Evolutionary conservation across 2,888 invertebrate species (phyloP).

Genomic region (Megaustenia siamemsis): DNA sequence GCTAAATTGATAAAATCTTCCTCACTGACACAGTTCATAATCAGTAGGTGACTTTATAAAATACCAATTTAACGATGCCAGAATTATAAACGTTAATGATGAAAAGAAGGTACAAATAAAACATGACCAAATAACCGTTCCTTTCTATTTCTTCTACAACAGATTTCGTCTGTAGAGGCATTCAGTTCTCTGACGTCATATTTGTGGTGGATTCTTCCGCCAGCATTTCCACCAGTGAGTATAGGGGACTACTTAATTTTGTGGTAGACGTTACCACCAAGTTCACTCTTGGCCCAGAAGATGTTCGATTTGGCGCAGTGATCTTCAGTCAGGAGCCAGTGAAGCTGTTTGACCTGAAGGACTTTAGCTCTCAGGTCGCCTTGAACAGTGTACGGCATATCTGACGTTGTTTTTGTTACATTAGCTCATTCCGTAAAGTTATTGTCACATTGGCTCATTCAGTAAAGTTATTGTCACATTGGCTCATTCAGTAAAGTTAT

Average conservation of each 20-base stretch:
- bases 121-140: no score
- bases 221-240: not conserved
- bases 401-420: no score
- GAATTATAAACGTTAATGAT: no score
- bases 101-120: no score
- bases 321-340: not conserved
- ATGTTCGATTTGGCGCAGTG: not conserved
- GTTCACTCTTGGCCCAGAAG: not conserved
- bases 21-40: no score
- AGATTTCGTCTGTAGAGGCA: not conserved
- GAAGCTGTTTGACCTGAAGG: slow-evolving; percentile 1
- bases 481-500: no score
- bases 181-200: not conserved
- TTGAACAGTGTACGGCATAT: not conserved
- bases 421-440: no score
- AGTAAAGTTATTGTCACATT: no score
- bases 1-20: no score
- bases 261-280: not conserved
- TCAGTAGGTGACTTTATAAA: no score
- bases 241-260: not conserved
- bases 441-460: no score
- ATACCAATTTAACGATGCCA: no score
- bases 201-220: not conserved
- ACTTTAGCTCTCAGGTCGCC: not conserved
- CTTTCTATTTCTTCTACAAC: not conserved